Percentiles rank a stretch among this genome's conserved stretches.
phyloP scores from a whole-genome alignment of 2,888 invertebrate genomes.

The Piscicola geometra region DNA sequence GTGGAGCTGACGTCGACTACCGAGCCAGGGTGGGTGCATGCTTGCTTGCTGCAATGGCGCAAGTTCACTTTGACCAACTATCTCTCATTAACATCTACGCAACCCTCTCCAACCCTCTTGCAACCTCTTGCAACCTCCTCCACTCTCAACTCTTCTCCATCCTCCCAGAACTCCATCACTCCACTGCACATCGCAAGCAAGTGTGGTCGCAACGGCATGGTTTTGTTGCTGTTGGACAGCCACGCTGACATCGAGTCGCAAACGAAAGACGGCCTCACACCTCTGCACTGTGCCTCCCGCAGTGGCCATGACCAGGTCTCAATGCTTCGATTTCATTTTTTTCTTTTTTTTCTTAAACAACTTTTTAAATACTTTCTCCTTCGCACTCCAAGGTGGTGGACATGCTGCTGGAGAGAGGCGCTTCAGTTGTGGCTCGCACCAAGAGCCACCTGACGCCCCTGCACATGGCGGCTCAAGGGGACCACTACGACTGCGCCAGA shows the following conservation, averaged over 20 bases:
- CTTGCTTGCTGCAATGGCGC: not conserved
- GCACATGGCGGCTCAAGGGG: conserved; percentile 99
- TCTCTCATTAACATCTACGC: too few relatives aligned
- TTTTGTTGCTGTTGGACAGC: conserved; percentile 83
- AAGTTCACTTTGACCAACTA: too few relatives aligned
- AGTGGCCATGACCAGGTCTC: conserved; percentile 85
- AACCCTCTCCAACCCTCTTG: too few relatives aligned
- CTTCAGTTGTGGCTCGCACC: conserved; percentile 95
- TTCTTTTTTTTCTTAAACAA: not conserved
- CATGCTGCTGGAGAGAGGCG: conserved; percentile 87
- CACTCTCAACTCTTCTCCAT: not conserved
- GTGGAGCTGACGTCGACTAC: conserved; percentile 96
- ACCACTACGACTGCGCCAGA: conserved; percentile 92
- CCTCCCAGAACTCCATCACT: conserved; percentile 80
- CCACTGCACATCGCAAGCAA: conserved; percentile 98
- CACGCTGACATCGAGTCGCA: conserved; percentile 97
- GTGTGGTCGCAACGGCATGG: conserved; percentile 95
- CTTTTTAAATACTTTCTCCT: too few relatives aligned
- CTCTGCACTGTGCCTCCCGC: conserved; percentile 56
- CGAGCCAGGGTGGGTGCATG: conserved; percentile 71
- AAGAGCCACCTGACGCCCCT: conserved; percentile 97
- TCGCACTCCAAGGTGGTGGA: conserved; percentile 91
- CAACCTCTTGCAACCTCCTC: too few relatives aligned
- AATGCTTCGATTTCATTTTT: not conserved
- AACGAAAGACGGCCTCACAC: conserved; percentile 65